Evolutionary conservation across 35 echinoderm and acorn worm genomes (phyloP).

Genomic region (Ophioderma brevispina): DNA sequence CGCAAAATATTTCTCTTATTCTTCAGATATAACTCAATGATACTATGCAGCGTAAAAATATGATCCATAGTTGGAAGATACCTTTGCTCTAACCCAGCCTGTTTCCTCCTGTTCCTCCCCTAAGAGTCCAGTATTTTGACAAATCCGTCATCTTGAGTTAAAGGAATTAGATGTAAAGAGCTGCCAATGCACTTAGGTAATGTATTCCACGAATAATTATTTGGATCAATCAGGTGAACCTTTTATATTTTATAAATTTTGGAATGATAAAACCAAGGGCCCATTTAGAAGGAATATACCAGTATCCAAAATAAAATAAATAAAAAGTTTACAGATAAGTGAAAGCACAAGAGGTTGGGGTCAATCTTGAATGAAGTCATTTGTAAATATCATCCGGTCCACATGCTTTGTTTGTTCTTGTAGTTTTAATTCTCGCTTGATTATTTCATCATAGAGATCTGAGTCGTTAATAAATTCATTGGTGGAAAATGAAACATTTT

Average conservation of each 20-base stretch:
- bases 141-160: slow-evolving; percentile 1
- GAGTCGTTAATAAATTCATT: slow-evolving; percentile 6
- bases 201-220: background rate
- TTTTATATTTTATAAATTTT: slow-evolving; percentile 24
- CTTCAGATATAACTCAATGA: slow-evolving; percentile 51
- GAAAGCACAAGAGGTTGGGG: background rate
- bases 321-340: background rate
- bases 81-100: slow-evolving; percentile 46
- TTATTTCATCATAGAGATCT: background rate
- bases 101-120: slow-evolving; percentile 46
- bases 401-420: background rate
- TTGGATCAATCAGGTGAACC: too few relatives aligned
- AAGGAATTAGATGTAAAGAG: slow-evolving; percentile 49
- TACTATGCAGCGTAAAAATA: slow-evolving; percentile 10
- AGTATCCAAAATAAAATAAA: background rate
- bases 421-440: background rate
- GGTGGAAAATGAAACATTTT: too few relatives aligned
- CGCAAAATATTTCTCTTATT: slow-evolving; percentile 48
- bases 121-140: slow-evolving; percentile 17
- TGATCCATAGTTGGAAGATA: slow-evolving; percentile 50
- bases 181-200: background rate
- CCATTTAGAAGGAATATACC: background rate
- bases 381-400: background rate
- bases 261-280: background rate
- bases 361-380: background rate